Evolutionary conservation across 2,888 invertebrate species (phyloP).

Genomic region (Galerucella calmariensis): DNA sequence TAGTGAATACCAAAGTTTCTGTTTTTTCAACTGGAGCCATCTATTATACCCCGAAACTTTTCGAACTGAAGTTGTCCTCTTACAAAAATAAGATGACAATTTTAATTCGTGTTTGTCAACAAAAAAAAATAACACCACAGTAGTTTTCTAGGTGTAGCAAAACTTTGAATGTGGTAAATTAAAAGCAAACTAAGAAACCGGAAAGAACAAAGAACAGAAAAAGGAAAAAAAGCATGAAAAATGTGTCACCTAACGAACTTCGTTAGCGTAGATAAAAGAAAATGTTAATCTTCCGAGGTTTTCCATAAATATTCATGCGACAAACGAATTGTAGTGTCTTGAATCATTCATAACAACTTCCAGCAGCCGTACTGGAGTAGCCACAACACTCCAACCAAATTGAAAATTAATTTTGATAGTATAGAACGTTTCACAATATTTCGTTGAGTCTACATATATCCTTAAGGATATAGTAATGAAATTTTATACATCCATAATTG

Average conservation of each 20-base stretch:
- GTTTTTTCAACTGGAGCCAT: too few species aligned
- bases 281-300: not conserved
- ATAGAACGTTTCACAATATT: too few species aligned
- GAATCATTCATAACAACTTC: not conserved
- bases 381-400: not conserved
- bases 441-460: too few species aligned
- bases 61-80: too few species aligned
- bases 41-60: too few species aligned
- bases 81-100: too few species aligned
- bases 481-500: too few species aligned
- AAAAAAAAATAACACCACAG: not conserved
- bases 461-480: too few species aligned
- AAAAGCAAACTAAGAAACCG: not conserved
- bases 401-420: not conserved
- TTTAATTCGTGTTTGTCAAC: too few species aligned
- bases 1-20: too few species aligned
- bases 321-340: conserved; percentile 4
- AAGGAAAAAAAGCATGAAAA: not conserved
- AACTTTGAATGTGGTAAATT: not conserved
- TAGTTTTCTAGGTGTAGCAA: not conserved
- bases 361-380: not conserved
- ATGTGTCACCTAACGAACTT: conserved; percentile 19
- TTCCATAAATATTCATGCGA: conserved; percentile 17
- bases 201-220: not conserved
- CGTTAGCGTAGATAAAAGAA: conserved; percentile 16